Conservation (phyloP, 1,140 invertebrate genomes). For the Papilio polytes region DNA sequence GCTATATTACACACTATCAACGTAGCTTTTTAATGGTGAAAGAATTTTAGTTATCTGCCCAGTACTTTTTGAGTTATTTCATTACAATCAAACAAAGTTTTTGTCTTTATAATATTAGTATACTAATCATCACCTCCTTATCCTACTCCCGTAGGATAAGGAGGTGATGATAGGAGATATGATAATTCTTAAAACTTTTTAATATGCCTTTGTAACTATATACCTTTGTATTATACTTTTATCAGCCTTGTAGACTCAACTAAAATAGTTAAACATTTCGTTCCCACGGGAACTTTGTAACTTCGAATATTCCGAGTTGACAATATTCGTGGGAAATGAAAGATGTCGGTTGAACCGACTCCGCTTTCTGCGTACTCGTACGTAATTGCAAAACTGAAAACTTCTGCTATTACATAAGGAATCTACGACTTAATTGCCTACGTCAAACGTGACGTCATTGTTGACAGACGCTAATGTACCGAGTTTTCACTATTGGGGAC, state of each 20-base stretch:
- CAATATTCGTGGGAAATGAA: conserved; percentile 33
- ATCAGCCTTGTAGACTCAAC: neutral
- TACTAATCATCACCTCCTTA: too few relatives aligned
- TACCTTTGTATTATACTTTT: neutral
- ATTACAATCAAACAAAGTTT: neutral
- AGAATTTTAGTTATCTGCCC: too few relatives aligned
- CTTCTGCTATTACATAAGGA: neutral
- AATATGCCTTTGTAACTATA: neutral
- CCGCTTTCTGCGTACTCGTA: conserved; percentile 7
- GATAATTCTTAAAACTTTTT: too few relatives aligned
- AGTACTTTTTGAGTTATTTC: too few relatives aligned
- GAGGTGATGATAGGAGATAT: too few relatives aligned
- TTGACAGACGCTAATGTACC: neutral
- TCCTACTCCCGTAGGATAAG: too few relatives aligned
- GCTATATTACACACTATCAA: too few relatives aligned
- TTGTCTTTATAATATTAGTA: too few relatives aligned
- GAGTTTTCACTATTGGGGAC: neutral
- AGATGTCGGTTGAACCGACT: neutral
- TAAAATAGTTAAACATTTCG: conserved; percentile 2
- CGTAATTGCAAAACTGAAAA: conserved; percentile 29
- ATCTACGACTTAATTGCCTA: neutral
- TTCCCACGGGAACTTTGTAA: neutral
- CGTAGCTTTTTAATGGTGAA: too few relatives aligned
- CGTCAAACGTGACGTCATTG: neutral
- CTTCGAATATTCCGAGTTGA: conserved; percentile 28